Conservation (phyloP, 2,113 vertebrate genomes). For the Odocoileus hemionus region DNA sequence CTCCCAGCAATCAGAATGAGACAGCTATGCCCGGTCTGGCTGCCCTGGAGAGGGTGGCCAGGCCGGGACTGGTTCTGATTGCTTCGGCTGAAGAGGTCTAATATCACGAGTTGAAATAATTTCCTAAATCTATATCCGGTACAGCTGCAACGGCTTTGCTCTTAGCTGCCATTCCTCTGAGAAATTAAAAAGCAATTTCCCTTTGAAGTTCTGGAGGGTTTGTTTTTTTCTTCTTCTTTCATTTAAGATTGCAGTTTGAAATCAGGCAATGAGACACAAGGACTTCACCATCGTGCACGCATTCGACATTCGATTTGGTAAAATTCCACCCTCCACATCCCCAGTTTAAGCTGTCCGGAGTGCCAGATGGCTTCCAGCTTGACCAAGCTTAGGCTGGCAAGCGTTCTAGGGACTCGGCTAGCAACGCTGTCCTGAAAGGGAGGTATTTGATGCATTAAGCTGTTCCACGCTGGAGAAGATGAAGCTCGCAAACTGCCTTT, state of each 20-base stretch:
- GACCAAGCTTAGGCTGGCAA: background rate
- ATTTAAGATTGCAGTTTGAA: constrained; percentile 27
- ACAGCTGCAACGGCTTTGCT: constrained; percentile 14
- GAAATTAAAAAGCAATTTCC: constrained; percentile 35
- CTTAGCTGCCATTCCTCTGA: background rate
- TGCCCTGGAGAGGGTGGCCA: background rate
- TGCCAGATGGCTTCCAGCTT: background rate
- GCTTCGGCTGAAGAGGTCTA: background rate
- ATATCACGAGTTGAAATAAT: background rate
- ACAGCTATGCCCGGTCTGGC: background rate
- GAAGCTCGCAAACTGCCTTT: background rate
- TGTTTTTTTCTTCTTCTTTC: background rate
- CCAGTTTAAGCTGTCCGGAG: background rate
- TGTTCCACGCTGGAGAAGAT: background rate
- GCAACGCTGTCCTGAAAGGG: background rate
- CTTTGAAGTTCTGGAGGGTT: constrained; percentile 24
- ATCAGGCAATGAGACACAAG: background rate
- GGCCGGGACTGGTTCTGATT: background rate
- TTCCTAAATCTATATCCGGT: background rate
- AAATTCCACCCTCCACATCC: background rate
- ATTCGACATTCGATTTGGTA: background rate
- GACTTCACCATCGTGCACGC: background rate
- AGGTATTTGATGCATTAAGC: background rate
- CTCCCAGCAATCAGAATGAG: background rate
- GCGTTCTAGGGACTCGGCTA: fast-evolving